A percentile compares a stretch with the other conserved stretches of the same genome.
Evolutionary conservation across 2,113 vertebrate genomes (phyloP).

Genomic region (Tenebrosternarchus preto): DNA sequence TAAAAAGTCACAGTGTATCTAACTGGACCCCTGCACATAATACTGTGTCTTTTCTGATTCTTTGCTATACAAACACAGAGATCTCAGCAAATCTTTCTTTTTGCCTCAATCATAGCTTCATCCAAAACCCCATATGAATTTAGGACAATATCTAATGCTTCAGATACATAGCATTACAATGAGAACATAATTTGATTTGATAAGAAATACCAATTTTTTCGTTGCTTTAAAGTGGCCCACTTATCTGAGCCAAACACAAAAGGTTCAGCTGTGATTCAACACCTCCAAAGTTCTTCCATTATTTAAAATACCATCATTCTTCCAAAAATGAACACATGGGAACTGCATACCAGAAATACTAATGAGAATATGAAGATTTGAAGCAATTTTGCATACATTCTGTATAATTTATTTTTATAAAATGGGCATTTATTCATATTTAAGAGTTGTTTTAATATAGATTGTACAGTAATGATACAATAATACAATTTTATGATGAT

Average conservation of each 20-base stretch:
- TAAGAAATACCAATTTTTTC: background rate
- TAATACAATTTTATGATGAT: background rate
- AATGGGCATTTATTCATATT: slow-evolving; percentile 22
- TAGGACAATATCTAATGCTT: background rate
- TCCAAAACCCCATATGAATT: background rate
- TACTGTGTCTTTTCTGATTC: too few species aligned
- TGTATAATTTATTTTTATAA: slow-evolving; percentile 30
- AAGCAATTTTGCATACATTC: slow-evolving; percentile 23
- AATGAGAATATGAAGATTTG: slow-evolving; percentile 37
- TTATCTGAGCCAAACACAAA: slow-evolving; percentile 21
- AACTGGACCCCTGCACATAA: too few species aligned
- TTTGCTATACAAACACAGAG: too few species aligned
- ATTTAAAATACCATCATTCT: slow-evolving; percentile 40
- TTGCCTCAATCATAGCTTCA: too few species aligned
- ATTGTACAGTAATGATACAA: background rate
- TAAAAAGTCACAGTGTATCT: background rate
- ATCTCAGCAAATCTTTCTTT: too few species aligned
- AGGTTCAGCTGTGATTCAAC: background rate
- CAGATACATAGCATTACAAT: background rate
- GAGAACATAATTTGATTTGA: background rate
- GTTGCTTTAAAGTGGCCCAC: background rate
- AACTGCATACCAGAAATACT: background rate
- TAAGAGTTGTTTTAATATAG: background rate
- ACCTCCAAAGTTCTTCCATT: slow-evolving; percentile 15
- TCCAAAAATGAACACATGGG: slow-evolving; percentile 9